phyloP scores from a whole-genome alignment of 2,797 vertebrate genomes.

The Platalea minor region DNA sequence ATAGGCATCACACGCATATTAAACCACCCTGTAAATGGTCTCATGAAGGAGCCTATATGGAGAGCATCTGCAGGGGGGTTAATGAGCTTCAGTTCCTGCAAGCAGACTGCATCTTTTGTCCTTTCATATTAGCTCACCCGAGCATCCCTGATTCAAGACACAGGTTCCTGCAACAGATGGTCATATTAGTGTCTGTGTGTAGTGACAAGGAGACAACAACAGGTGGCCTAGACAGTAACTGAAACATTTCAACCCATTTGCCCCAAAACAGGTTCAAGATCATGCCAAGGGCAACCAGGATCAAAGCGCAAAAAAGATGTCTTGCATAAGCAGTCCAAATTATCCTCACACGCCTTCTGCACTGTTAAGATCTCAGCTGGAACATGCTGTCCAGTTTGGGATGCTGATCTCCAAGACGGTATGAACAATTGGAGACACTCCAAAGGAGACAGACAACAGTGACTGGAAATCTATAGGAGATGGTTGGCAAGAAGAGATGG shows the following conservation, averaged over 20 bases:
- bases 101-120: slow-evolving; percentile 10
- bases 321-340: rapidly evolving
- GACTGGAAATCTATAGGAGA: slow-evolving; percentile 47
- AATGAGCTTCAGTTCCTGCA: background rate
- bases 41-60: background rate
- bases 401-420: background rate
- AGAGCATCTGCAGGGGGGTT: background rate
- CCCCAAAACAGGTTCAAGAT: slow-evolving; percentile 5
- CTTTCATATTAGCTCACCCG: background rate
- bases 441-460: slow-evolving; percentile 32
- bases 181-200: background rate
- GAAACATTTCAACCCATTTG: background rate
- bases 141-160: background rate
- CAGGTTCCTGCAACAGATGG: slow-evolving; percentile 34
- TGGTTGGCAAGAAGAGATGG: background rate
- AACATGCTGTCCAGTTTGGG: background rate
- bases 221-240: background rate
- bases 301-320: background rate
- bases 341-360: background rate
- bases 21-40: background rate
- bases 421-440: slow-evolving; percentile 5
- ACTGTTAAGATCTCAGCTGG: background rate
- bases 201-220: background rate
- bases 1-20: background rate
- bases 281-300: background rate